Evolutionary conservation across 2,113 vertebrate species (phyloP), one percentile per base, ranked within the genome.

Genomic region (Rhodinocichla rosea): DNA sequence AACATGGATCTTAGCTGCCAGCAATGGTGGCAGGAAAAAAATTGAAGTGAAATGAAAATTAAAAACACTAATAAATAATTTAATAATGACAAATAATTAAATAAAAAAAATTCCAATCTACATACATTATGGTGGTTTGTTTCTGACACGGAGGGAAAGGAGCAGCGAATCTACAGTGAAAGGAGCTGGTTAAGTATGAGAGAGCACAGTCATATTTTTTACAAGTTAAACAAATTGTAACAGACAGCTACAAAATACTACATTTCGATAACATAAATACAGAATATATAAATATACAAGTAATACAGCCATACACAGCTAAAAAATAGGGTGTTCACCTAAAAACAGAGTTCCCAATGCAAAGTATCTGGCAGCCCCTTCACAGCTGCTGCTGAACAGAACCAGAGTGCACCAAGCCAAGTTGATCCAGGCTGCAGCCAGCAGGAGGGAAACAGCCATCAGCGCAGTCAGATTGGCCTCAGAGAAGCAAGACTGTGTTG

Each of bases 71-170:
- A 98, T 98, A 98, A 98, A 98, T 98, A 98, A 98, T 98, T 98
- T 98, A 98, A 98, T 98, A 98, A 98, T 97, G 97, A 98, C 97
- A 98, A 97, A 97, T 98, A 97, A 98, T 98, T 98, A 98, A 98
- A 98, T 95, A 98, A 94, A 87, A 81, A 83, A 76, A 90, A 75
- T 10, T 89, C 89, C 52, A 20, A 87, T 91, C 97, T 97, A 95
- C 96, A 97, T 96, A 97, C 96, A 96, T 93, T 88, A 90, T 83
- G 95, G 81, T 79, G 69, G 75, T 76, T 89, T 92, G 83, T 87
- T 93, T 96, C 89, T 94, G 55, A 94, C 90, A 84, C 28, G 53
- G 73, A 77, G 68, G 40, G 59, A 62, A 88, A 89, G 63, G 53
- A 92, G 63, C 59, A 88, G 87, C 35, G 68, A 94, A 70, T 69